A percentile compares a stretch with the other conserved stretches of the same genome.
Conservation (phyloP, 1,140 invertebrate species). For the Bombus polaris region DNA sequence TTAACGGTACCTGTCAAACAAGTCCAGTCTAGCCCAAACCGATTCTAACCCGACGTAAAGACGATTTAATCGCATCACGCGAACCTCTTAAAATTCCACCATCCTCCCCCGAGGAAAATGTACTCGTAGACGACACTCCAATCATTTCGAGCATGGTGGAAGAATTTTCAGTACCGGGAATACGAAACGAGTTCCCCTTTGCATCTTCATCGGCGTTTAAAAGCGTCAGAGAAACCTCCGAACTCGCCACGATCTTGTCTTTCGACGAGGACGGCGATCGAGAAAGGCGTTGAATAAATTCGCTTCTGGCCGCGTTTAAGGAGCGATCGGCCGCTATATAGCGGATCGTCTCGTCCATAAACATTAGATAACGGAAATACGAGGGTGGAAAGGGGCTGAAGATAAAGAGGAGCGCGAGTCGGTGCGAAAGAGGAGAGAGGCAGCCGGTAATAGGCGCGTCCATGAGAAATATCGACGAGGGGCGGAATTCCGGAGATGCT, state of each 20-base stretch:
- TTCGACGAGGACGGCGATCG: not conserved
- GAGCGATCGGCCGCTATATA: slow-evolving; percentile 35
- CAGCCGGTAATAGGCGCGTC: slow-evolving; percentile 38
- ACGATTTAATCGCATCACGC: not conserved
- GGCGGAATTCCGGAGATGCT: slow-evolving; percentile 48
- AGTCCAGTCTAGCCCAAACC: no score
- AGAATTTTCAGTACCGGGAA: not conserved
- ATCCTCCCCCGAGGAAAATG: not conserved
- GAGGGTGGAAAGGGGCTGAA: not conserved
- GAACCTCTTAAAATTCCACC: not conserved
- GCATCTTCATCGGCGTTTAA: slow-evolving; percentile 29
- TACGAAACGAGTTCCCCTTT: not conserved
- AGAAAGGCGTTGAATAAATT: slow-evolving; percentile 20
- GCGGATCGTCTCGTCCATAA: slow-evolving; percentile 50
- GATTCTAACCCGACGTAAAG: not conserved
- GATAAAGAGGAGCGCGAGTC: slow-evolving; percentile 15
- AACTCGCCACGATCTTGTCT: not conserved
- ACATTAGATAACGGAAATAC: slow-evolving; percentile 51
- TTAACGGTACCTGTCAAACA: no score
- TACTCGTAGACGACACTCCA: not conserved
- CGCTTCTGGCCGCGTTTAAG: slow-evolving; percentile 36
- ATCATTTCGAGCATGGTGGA: not conserved
- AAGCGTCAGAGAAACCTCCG: not conserved
- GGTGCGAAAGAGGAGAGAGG: not conserved
- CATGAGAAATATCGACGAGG: slow-evolving; percentile 52